Percentiles rank a stretch among this genome's conserved stretches.
Conservation (phyloP, 1,140 invertebrate species). For the Scaptomyza graminum region DNA sequence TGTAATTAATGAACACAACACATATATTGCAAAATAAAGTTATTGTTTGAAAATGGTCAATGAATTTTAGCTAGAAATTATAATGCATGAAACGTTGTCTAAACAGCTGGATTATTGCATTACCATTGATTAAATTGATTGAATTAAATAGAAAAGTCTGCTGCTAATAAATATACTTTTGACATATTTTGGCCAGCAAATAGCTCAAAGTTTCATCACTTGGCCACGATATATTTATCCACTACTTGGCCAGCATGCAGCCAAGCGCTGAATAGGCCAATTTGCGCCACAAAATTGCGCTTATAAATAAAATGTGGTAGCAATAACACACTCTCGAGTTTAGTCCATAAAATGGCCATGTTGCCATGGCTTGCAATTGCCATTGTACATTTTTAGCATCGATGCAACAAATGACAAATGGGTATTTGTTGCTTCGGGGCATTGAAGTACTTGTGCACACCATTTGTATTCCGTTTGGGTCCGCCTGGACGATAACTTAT, state of each 20-base stretch:
- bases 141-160: too few relatives aligned
- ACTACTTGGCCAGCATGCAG: neutral
- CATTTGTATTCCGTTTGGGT: slow-evolving; percentile 61
- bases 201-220: too few relatives aligned
- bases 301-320: slow-evolving; percentile 73
- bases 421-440: slow-evolving; percentile 61
- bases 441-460: slow-evolving; percentile 38
- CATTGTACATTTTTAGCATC: slow-evolving; percentile 60
- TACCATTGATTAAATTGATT: too few relatives aligned
- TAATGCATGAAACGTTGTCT: neutral
- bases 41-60: neutral
- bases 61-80: neutral
- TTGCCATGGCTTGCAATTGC: slow-evolving; percentile 25
- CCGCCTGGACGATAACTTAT: slow-evolving; percentile 63
- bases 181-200: too few relatives aligned
- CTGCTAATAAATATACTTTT: too few relatives aligned
- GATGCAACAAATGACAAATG: slow-evolving; percentile 74
- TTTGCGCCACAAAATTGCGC: slow-evolving; percentile 55
- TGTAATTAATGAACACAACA: slow-evolving; percentile 47
- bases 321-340: slow-evolving; percentile 22
- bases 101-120: neutral
- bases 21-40: slow-evolving; percentile 22
- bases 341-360: slow-evolving; percentile 49
- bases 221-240: too few relatives aligned
- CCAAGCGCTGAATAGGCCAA: slow-evolving; percentile 31